phyloP scores from a whole-genome alignment of 2,888 invertebrate species.

The Muscina levida region DNA sequence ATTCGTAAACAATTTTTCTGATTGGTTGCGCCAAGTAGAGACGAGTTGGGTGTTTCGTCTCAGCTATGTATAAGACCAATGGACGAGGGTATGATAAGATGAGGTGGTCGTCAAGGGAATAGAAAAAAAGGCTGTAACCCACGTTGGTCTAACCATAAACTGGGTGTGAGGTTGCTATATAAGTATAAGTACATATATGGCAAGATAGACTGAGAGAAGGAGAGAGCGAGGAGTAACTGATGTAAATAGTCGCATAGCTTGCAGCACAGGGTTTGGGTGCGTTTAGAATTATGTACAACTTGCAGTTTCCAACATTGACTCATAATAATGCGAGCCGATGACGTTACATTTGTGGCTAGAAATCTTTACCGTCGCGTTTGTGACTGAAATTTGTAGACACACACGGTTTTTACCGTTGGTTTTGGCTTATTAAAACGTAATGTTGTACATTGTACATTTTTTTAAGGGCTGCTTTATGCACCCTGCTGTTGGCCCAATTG shows the following conservation, averaged over 20 bases:
- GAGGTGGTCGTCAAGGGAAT: neutral
- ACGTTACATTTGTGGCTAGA: no score
- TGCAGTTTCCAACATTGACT: no score
- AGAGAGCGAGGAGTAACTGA: neutral
- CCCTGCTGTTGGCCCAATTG: neutral
- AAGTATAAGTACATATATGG: no score
- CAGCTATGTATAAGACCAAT: slow-evolving; percentile 48
- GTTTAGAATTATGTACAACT: slow-evolving; percentile 26
- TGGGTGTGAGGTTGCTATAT: neutral
- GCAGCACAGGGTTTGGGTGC: slow-evolving; percentile 11
- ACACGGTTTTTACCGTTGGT: no score
- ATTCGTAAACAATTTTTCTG: slow-evolving; percentile 79
- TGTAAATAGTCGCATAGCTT: no score
- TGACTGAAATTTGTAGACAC: no score
- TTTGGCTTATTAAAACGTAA: no score
- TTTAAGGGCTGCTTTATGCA: neutral
- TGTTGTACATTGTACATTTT: no score
- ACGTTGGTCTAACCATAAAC: neutral
- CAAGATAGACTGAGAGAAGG: neutral
- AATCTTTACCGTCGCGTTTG: no score
- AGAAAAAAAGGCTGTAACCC: neutral
- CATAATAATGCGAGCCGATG: no score
- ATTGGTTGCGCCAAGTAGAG: slow-evolving; percentile 71
- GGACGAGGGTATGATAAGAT: neutral
- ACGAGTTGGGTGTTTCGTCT: slow-evolving; percentile 58